phyloP scores from a whole-genome alignment of 2,113 vertebrate species.

The Dissostichus mawsoni region DNA sequence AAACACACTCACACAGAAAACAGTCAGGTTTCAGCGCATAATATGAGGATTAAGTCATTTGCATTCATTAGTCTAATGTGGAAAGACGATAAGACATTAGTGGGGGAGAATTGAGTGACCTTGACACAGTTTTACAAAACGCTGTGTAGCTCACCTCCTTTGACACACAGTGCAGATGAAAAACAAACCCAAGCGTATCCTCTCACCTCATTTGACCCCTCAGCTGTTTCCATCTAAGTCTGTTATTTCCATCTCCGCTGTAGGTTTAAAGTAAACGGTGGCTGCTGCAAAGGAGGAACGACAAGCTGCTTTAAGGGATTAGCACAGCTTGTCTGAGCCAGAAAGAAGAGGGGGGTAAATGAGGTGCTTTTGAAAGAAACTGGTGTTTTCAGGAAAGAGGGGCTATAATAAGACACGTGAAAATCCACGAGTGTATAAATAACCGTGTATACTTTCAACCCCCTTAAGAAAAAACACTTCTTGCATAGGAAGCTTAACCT shows the following conservation, averaged over 20 bases:
- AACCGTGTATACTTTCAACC: not conserved
- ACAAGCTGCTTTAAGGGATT: conserved; percentile 30
- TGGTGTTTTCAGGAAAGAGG: not conserved
- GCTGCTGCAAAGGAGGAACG: conserved; percentile 8
- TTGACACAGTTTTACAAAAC: not conserved
- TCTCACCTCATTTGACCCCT: conserved; percentile 11
- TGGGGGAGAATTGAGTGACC: not conserved
- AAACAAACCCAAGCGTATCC: not conserved
- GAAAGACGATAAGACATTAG: not conserved
- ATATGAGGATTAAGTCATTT: not conserved
- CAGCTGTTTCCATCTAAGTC: conserved; percentile 7
- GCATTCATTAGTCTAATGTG: not conserved
- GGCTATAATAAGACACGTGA: not conserved
- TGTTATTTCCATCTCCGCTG: conserved; percentile 8
- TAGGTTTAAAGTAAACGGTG: conserved; percentile 60
- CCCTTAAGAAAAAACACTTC: not conserved
- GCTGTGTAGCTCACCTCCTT: not conserved
- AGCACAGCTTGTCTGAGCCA: not conserved
- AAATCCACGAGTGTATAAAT: not conserved
- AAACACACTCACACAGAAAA: not conserved
- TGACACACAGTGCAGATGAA: not conserved
- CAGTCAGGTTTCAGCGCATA: no score
- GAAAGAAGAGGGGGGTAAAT: not conserved
- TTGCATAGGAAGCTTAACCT: no score
- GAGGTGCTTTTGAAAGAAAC: not conserved